Evolutionary conservation across 2,797 vertebrate genomes (phyloP).

Genomic region (Miichthys miiuy): DNA sequence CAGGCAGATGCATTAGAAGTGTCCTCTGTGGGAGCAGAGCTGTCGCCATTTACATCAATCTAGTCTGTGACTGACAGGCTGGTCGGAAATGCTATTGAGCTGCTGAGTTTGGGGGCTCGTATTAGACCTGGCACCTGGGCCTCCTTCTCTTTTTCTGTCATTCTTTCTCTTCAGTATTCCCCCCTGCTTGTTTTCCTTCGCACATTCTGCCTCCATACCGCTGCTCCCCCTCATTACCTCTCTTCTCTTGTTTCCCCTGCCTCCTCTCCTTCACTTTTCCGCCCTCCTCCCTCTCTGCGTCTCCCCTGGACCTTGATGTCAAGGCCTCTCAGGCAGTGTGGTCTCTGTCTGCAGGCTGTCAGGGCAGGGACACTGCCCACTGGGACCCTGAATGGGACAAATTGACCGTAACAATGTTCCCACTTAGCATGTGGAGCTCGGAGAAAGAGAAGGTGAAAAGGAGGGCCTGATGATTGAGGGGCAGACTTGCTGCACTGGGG

Average conservation of each 20-base stretch:
- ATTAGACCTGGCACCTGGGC: constrained; percentile 55
- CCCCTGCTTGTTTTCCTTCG: constrained; percentile 53
- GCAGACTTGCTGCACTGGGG: constrained; percentile 43
- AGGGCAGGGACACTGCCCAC: constrained; percentile 83
- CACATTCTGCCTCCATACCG: constrained; percentile 46
- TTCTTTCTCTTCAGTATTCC: constrained; percentile 51
- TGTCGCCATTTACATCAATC: constrained; percentile 51
- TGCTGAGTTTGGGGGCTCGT: constrained; percentile 13
- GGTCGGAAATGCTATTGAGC: constrained; percentile 45
- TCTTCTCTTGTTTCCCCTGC: constrained; percentile 30
- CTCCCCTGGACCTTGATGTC: constrained; percentile 77
- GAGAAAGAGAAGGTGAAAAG: constrained; percentile 84
- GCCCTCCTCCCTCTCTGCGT: constrained; percentile 8
- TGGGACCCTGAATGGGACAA: constrained; percentile 88
- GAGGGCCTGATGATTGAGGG: constrained; percentile 78
- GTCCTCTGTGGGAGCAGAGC: constrained; percentile 46
- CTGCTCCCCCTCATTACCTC: constrained; percentile 61
- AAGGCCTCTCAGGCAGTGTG: constrained; percentile 83
- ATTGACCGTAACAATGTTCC: constrained; percentile 88
- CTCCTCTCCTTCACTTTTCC: neutral
- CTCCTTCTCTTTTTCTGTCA: constrained; percentile 39
- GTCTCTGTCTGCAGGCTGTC: constrained; percentile 83
- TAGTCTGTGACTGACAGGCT: constrained; percentile 42
- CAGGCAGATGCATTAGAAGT: constrained; percentile 33
- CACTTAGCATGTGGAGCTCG: constrained; percentile 85